Evolutionary conservation across 2,888 invertebrate species (phyloP), one percentile per base, ranked within the genome.

Genomic region (Anoncus sp.): DNA sequence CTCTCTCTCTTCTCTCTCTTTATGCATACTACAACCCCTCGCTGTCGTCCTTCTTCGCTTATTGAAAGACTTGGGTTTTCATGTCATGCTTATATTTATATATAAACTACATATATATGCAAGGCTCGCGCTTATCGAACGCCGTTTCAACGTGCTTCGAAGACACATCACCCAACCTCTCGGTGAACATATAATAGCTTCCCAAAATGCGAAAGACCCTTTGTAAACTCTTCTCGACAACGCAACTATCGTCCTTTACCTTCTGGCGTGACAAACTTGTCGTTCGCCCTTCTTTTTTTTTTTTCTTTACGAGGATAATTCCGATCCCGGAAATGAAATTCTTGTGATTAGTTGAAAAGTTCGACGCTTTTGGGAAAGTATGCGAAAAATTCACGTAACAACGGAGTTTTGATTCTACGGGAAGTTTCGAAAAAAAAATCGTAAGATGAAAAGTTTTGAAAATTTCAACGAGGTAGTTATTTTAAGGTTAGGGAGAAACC

Each of bases 291-390:
- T 40, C 18, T 62, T 67, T 71, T 67, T 77, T 55, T 69, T 45
- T 20, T 47, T 75, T 86, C 85, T 86, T 86, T 84, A 85, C 83
- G 85, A 85, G 86, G 83, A 84, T 85, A 85, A 82, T 85, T 83
- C 67, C 55, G n/a, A 53, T 47, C 35, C 24, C 43, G 49, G n/a
- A 53, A 57, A 57, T 66, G 59, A 74, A 74, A 73, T 69, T 57
- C 55, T 71, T 69, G 57, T 22, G 49, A 63, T 77, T 59, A 45
- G 47, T 76, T 70, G 12, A 62, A 55, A 53, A 49, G 60, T 66
- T 35, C 24, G 14, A 31, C 6, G 35, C 38, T 31, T n/a, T n/a
- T 9, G 45, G 10, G 14, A 18, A 27, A 12, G 22, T 20, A 53
- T 20, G 40, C 43, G 55, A 53, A 70, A 75, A 60, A 74, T 57